Base-by-base conservation (phyloP, 2,888 invertebrate genomes). In the Macropis europaea region DNA sequence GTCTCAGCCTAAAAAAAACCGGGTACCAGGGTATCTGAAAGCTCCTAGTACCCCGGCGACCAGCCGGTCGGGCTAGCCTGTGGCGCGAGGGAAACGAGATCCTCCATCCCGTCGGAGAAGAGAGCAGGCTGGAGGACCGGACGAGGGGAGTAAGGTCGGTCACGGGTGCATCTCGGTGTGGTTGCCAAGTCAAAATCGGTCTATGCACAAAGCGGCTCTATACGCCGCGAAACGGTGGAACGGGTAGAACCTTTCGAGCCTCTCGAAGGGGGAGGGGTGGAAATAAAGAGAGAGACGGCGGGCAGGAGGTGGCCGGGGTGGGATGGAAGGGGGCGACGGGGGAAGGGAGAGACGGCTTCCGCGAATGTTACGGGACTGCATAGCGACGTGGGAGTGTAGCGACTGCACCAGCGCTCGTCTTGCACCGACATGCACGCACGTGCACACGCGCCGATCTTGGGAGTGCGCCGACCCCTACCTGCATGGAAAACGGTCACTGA, bases 331-430 rank as follows among this genome's bases (percentile, higher is more conserved):
- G 60, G 68, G 63, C 45, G 45, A 61, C 54, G 62, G 64, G 66
- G 67, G 69, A 60, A 57, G 52, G 63, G 38, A 60, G 69, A 68
- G 76, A 72, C 63, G 83, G 81, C 80, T 89, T 89, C 89, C 86
- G 85, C 88, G 89, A 89, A 89, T 86, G 85, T 90, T 90, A 90
- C 89, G 90, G 90, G 89, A 90, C 89, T 85, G 85, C 87, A 87
- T 87, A 84, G 86, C 88, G 84, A 89, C 88, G 89, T 89, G 89
- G 89, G 89, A 88, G 89, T 88, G 87, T 86, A 86, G 76, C 84
- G 82, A 79, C 77, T 82, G 77, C 84, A 82, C 74, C 79, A 81
- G 73, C 82, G 75, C 76, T 66, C 73, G 70, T 72, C 72, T 61
- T 72, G 71, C 72, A 75, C 79, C 73, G 71, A 75, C 72, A 70